Evolutionary conservation across 35 echinoderm and acorn worm species (phyloP).

Genomic region (Chiridota heheva): DNA sequence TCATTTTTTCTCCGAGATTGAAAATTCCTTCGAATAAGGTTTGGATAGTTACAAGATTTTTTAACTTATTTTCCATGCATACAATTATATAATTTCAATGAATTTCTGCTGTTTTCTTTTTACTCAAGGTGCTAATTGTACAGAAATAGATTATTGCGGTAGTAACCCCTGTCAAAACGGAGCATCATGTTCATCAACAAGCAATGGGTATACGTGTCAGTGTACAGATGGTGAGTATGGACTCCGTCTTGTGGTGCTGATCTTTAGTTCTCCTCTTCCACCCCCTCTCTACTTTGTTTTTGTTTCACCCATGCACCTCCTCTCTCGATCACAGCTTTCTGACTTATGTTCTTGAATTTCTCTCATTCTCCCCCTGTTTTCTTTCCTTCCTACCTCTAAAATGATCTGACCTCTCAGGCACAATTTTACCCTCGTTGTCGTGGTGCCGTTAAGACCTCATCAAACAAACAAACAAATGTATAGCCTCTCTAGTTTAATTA

Average conservation of each 20-base stretch:
- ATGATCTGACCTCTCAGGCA: too few relatives aligned
- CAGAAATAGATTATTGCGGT: constrained; percentile 14
- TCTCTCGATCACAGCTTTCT: too few relatives aligned
- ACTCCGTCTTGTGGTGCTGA: background rate
- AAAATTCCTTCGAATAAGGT: background rate
- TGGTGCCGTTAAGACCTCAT: too few relatives aligned
- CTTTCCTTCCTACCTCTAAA: too few relatives aligned
- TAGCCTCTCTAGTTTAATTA: too few relatives aligned
- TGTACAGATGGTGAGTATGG: constrained; percentile 22
- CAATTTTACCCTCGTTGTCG: too few relatives aligned
- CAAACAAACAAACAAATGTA: too few relatives aligned
- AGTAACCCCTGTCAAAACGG: constrained; percentile 34
- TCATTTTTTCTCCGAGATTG: background rate
- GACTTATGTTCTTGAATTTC: too few relatives aligned
- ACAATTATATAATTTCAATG: background rate
- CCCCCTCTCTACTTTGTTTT: too few relatives aligned
- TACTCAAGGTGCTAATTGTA: constrained; percentile 12
- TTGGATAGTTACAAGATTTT: background rate
- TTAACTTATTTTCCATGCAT: background rate
- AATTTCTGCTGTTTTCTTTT: background rate
- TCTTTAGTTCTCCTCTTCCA: too few relatives aligned
- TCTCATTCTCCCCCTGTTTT: too few relatives aligned
- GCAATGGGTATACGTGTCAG: background rate
- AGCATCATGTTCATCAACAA: constrained; percentile 15
- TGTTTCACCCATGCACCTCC: too few relatives aligned